These are phyloP conservation scores for Drosophila triauraria DNA, from an alignment of 1,140 invertebrate genomes.

Conservation along the genomic window DNA sequence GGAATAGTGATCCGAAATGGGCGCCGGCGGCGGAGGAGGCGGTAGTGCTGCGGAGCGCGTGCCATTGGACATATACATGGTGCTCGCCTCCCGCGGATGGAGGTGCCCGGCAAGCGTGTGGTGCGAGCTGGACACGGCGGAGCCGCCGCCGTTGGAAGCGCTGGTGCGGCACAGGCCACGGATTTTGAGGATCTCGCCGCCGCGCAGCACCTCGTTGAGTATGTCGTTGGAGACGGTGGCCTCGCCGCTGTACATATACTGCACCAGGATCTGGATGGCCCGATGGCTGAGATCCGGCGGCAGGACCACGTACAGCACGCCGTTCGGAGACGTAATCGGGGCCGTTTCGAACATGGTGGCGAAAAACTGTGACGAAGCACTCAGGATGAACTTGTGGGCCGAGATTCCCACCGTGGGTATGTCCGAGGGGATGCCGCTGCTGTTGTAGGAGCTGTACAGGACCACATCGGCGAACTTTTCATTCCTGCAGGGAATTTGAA, in stretches of 20 bases:
- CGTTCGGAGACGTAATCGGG: constrained; percentile 85
- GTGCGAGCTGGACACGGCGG: constrained; percentile 44
- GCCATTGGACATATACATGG: constrained; percentile 70
- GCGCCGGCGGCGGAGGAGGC: constrained; percentile 49
- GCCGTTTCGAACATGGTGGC: constrained; percentile 84
- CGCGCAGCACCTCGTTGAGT: constrained; percentile 91
- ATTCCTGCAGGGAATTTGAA: constrained; percentile 54
- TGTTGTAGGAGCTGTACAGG: constrained; percentile 88
- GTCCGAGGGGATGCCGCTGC: constrained; percentile 63
- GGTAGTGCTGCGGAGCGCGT: constrained; percentile 54
- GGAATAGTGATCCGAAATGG: constrained; percentile 62
- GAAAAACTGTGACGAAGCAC: constrained; percentile 89
- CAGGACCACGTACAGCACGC: constrained; percentile 90
- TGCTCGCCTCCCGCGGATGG: constrained; percentile 64
- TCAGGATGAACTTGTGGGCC: constrained; percentile 94
- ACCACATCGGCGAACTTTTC: constrained; percentile 94
- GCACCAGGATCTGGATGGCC: constrained; percentile 92
- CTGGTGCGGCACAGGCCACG: constrained; percentile 90
- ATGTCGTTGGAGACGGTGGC: constrained; percentile 94
- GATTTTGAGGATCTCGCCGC: constrained; percentile 92
- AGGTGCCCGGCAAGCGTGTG: constrained; percentile 61
- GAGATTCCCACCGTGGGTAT: constrained; percentile 88
- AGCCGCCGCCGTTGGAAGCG: constrained; percentile 79
- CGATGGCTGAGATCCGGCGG: constrained; percentile 92
- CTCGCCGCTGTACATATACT: constrained; percentile 95